A percentile compares a stretch with the other conserved stretches of the same genome.
Evolutionary conservation across 64 coral and sea anemone genomes (phyloP).

Genomic region (Catalaphyllia jardinei): DNA sequence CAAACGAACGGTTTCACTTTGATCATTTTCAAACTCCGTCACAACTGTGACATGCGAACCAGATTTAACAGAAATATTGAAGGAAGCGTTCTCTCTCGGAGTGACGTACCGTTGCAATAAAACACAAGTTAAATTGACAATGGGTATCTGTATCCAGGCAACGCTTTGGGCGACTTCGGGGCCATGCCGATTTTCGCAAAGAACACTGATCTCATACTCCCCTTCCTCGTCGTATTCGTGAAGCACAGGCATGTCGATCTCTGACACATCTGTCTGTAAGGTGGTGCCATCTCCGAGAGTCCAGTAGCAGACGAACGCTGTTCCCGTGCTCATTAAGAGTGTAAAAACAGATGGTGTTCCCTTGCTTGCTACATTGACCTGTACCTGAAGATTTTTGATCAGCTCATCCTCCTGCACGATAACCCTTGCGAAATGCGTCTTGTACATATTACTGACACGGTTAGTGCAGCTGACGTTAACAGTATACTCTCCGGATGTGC

Average conservation of each 20-base stretch:
- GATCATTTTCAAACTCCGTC: neutral
- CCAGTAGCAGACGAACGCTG: constrained; percentile 68
- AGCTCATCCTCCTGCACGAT: constrained; percentile 49
- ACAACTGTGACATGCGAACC: neutral
- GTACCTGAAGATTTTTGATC: constrained; percentile 23
- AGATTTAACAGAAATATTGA: constrained; percentile 15
- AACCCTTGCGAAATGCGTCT: neutral
- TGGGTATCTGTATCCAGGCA: constrained; percentile 50
- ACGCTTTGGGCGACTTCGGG: neutral
- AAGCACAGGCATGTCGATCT: neutral
- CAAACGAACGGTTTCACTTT: neutral
- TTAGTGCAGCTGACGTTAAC: constrained; percentile 19
- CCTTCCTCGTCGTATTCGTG: constrained; percentile 42
- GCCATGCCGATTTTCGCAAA: constrained; percentile 47
- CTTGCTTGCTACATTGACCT: neutral
- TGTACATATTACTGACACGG: constrained; percentile 1
- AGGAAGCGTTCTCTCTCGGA: neutral
- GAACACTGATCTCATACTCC: neutral
- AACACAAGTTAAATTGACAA: constrained; percentile 17
- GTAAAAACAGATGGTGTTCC: constrained; percentile 1
- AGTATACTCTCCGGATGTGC: constrained; percentile 6
- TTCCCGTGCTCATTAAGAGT: constrained; percentile 28
- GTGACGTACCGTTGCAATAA: neutral
- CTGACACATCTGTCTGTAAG: constrained; percentile 43
- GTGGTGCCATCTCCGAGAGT: constrained; percentile 33